These are phyloP conservation scores for Clistopyga incitator DNA, from an alignment of 2,888 invertebrate genomes.

Conservation along the genomic window DNA sequence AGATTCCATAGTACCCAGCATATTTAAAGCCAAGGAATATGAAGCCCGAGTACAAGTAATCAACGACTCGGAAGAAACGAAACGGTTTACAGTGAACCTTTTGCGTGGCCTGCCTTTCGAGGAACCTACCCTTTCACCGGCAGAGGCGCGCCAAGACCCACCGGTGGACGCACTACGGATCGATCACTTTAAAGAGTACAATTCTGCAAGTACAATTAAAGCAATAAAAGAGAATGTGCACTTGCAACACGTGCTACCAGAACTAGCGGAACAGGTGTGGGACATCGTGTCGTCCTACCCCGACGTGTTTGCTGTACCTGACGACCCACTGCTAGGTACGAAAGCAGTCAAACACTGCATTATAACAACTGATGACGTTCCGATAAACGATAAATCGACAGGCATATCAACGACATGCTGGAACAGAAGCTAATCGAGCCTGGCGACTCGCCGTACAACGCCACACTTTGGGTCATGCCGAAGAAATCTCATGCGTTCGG, in stretches of 20 bases:
- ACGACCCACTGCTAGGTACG: slow-evolving; percentile 15
- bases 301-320: slow-evolving; percentile 31
- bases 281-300: slow-evolving; percentile 19
- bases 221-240: neutral
- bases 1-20: slow-evolving; percentile 1
- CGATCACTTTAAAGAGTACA: neutral
- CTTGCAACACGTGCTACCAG: neutral
- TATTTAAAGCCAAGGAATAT: slow-evolving; percentile 25
- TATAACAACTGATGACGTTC: neutral
- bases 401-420: slow-evolving; percentile 6
- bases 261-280: slow-evolving; percentile 17
- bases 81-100: neutral
- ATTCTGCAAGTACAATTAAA: slow-evolving; percentile 2
- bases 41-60: slow-evolving; percentile 36
- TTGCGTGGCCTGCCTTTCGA: slow-evolving; percentile 1
- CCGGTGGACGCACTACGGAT: neutral
- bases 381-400: neutral
- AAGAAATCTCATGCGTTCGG: slow-evolving; percentile 46
- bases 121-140: neutral
- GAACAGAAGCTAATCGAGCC: slow-evolving; percentile 3
- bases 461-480: slow-evolving; percentile 51
- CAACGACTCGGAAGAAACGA: slow-evolving; percentile 39
- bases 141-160: slow-evolving; percentile 23
- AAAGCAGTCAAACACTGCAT: slow-evolving; percentile 30
- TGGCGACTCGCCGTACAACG: slow-evolving; percentile 43